phyloP scores from a whole-genome alignment of 2,113 vertebrate species.

The Ammodramus savannarum region DNA sequence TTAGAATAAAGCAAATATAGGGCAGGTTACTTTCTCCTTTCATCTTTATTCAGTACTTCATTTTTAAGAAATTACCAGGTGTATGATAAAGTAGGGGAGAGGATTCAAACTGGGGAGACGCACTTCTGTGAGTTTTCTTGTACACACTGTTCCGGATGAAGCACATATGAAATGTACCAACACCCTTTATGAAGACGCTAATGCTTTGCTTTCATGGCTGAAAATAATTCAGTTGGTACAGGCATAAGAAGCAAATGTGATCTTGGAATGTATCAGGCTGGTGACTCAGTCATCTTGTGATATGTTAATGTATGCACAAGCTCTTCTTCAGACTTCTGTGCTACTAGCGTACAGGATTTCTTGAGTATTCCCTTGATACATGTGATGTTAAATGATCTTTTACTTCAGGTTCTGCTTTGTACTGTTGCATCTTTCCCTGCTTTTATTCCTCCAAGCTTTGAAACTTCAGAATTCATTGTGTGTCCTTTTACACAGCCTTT shows the following conservation, averaged over 20 bases:
- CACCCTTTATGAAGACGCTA: neutral
- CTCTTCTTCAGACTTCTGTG: neutral
- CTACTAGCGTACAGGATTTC: neutral
- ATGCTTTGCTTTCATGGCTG: slow-evolving; percentile 5
- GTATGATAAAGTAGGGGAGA: neutral
- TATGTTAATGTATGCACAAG: slow-evolving; percentile 47
- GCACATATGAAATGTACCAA: slow-evolving; percentile 19
- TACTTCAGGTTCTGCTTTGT: neutral
- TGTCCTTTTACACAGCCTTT: neutral
- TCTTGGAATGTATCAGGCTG: slow-evolving; percentile 48
- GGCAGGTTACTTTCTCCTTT: neutral
- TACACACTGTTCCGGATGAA: neutral
- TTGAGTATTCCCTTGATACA: neutral
- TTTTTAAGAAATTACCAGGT: neutral
- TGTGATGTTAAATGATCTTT: neutral
- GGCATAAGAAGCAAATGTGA: slow-evolving; percentile 44
- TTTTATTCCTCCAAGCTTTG: neutral
- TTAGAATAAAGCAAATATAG: neutral
- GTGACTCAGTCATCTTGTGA: slow-evolving; percentile 61
- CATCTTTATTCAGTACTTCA: neutral
- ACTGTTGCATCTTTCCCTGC: neutral
- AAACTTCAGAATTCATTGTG: neutral
- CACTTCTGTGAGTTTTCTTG: neutral
- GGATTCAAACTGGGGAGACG: neutral
- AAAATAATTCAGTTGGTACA: slow-evolving; percentile 54